Conservation (phyloP, 2,797 vertebrate genomes). For the Morelia viridis region DNA sequence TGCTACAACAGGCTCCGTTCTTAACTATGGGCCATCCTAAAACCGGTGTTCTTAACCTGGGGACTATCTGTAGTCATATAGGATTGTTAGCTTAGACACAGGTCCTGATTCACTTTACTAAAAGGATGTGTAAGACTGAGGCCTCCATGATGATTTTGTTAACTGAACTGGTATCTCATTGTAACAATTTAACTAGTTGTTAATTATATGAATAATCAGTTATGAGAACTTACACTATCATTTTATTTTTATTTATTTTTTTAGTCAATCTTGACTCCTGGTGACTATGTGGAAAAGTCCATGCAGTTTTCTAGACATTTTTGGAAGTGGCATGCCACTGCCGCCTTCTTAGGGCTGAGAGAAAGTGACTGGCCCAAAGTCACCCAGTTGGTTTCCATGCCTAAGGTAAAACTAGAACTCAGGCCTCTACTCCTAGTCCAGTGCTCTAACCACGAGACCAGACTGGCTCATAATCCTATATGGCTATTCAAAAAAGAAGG, state of each 20-base stretch:
- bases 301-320: neutral
- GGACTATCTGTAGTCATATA: neutral
- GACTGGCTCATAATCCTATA: neutral
- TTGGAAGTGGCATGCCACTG: neutral
- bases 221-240: neutral
- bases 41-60: too few relatives aligned
- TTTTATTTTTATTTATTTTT: neutral
- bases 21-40: too few relatives aligned
- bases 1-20: too few relatives aligned
- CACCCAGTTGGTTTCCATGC: too few relatives aligned
- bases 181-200: neutral
- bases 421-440: neutral
- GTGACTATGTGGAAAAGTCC: neutral
- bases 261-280: neutral
- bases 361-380: neutral
- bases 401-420: too few relatives aligned
- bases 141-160: neutral
- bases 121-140: neutral
- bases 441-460: neutral
- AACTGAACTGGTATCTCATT: neutral
- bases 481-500: neutral
- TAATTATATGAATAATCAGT: neutral
- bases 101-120: neutral
- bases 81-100: neutral
- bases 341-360: neutral